Conservation (phyloP, 2,888 invertebrate genomes). For the Sialis fuliginosa region DNA sequence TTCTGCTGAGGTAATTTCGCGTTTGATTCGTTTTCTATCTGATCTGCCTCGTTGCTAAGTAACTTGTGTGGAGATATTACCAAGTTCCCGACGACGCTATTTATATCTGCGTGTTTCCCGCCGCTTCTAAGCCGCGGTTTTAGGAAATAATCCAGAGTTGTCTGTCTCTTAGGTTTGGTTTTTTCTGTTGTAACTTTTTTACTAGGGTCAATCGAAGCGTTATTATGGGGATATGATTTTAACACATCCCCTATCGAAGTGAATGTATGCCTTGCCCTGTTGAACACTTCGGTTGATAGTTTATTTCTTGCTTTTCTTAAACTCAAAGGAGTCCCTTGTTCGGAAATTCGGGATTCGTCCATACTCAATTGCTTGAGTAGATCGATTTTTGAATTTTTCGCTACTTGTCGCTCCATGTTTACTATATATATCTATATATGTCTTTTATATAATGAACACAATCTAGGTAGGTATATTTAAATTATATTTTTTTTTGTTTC, state of each 20-base stretch:
- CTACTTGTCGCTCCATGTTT: not conserved
- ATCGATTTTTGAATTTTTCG: not conserved
- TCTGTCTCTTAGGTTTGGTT: slow-evolving; percentile 21
- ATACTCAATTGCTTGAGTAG: slow-evolving; percentile 1
- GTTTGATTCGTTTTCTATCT: slow-evolving; percentile 19
- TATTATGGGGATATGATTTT: slow-evolving; percentile 22
- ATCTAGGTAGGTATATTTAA: no score
- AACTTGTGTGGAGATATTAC: slow-evolving; percentile 19
- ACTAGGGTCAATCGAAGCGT: slow-evolving; percentile 9
- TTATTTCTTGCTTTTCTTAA: slow-evolving; percentile 25
- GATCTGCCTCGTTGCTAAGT: slow-evolving; percentile 15
- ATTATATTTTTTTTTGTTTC: no score
- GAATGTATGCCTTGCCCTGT: slow-evolving; percentile 30
- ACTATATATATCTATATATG: not conserved
- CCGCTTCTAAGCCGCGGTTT: slow-evolving; percentile 22
- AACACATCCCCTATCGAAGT: slow-evolving; percentile 29
- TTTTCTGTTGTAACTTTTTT: slow-evolving; percentile 13
- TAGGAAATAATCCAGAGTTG: slow-evolving; percentile 28
- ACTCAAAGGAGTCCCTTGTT: not conserved
- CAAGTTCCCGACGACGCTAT: slow-evolving; percentile 8
- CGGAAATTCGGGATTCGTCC: not conserved
- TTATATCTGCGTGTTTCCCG: slow-evolving; percentile 22
- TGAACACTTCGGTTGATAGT: slow-evolving; percentile 28
- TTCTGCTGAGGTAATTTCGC: not conserved
- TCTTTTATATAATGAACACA: no score